Percentiles rank a stretch among this genome's conserved stretches.
Evolutionary conservation across 2,113 vertebrate genomes (phyloP).

Genomic region (Hippocampus guttulatus): DNA sequence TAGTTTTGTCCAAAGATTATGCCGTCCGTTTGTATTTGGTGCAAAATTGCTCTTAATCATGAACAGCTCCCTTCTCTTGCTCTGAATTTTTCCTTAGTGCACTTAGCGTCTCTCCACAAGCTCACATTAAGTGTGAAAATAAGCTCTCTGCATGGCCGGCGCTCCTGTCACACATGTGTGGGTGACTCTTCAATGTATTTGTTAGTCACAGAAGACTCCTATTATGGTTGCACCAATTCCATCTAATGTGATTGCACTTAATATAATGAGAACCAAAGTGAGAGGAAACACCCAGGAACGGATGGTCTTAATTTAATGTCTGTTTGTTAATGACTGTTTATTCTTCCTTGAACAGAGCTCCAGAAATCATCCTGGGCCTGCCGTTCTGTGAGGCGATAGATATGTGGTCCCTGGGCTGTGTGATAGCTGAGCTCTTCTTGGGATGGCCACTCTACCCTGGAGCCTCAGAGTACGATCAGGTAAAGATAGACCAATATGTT

Average conservation of each 20-base stretch:
- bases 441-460: conserved; percentile 97
- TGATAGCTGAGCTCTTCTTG: conserved; percentile 97
- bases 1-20: conserved; percentile 5
- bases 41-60: conserved; percentile 6
- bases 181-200: neutral
- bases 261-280: neutral
- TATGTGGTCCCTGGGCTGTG: conserved; percentile 99
- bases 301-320: conserved; percentile 4
- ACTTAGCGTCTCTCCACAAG: conserved; percentile 10
- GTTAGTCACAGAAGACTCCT: neutral
- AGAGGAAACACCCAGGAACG: neutral
- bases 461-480: conserved; percentile 97
- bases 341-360: conserved; percentile 76
- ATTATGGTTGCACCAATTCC: neutral
- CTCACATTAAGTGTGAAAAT: conserved; percentile 14
- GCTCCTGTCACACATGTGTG: neutral
- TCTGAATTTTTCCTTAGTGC: conserved; percentile 14
- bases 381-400: conserved; percentile 98
- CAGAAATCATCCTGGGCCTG: conserved; percentile 97
- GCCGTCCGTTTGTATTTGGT: conserved; percentile 1
- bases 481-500: conserved; percentile 40
- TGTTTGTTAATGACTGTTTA: conserved; percentile 15
- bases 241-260: neutral
- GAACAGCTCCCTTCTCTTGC: conserved; percentile 11
- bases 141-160: conserved; percentile 5